Evolutionary conservation across 2,113 vertebrate species (phyloP).

Genomic region (Mugil cephalus): DNA sequence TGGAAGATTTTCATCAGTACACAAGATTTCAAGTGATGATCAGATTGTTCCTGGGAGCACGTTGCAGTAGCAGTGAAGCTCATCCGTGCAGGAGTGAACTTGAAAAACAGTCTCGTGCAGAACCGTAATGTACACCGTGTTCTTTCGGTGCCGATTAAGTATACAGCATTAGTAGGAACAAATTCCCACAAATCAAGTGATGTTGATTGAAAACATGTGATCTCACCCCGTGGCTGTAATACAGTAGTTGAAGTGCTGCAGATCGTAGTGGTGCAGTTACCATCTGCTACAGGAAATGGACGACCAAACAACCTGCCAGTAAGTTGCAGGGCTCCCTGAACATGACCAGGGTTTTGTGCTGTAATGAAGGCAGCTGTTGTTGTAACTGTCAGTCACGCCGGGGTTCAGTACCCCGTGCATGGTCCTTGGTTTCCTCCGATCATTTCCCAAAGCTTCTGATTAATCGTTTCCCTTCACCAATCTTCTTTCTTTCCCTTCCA

Average conservation of each 20-base stretch:
- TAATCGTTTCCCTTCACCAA: constrained; percentile 8
- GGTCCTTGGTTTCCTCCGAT: constrained; percentile 26
- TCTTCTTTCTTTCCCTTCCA: constrained; percentile 22
- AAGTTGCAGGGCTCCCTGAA: constrained; percentile 5
- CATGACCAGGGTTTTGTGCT: constrained; percentile 3
- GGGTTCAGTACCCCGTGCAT: constrained; percentile 5
- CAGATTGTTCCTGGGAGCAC: neutral
- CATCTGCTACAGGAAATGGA: constrained; percentile 1
- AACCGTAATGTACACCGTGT: neutral
- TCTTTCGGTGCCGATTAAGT: constrained; percentile 3
- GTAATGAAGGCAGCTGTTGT: constrained; percentile 18
- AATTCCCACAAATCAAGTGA: neutral
- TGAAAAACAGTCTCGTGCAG: neutral
- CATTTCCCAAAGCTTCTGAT: constrained; percentile 31
- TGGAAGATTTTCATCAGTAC: neutral
- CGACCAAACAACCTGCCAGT: constrained; percentile 27
- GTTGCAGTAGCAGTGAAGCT: neutral
- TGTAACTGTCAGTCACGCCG: constrained; percentile 34
- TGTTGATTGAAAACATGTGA: neutral
- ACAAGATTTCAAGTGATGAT: neutral
- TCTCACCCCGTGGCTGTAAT: neutral
- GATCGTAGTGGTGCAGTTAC: neutral
- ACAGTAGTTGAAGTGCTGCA: neutral
- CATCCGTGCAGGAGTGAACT: neutral
- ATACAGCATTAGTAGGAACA: neutral